Evolutionary conservation across 2,113 vertebrate species (phyloP).

Genomic region (Oncorhynchus keta): DNA sequence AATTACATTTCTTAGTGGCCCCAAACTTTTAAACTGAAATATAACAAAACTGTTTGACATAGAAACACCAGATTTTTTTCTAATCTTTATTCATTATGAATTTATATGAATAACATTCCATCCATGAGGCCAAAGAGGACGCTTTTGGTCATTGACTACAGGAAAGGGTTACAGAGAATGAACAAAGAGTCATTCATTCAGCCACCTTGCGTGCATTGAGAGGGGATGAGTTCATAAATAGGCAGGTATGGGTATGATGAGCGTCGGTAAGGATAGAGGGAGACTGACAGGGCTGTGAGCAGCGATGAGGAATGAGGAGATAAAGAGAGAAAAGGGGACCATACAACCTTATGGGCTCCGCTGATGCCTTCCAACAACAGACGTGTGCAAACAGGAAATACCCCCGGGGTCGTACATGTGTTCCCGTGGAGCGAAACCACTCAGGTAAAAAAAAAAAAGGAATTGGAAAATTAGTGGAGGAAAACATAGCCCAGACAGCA

Average conservation of each 20-base stretch:
- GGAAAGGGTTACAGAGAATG: conserved; percentile 33
- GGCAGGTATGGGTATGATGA: conserved; percentile 18
- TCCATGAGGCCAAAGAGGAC: no score
- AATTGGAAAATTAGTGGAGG: background rate
- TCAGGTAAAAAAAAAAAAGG: conserved; percentile 5
- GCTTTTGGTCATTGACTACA: no score
- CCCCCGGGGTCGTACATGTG: conserved; percentile 46
- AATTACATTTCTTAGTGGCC: no score
- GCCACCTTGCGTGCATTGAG: conserved; percentile 38
- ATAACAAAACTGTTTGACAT: no score
- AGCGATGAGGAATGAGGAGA: conserved; percentile 19
- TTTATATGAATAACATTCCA: no score
- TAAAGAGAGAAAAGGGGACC: background rate
- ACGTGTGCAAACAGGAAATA: conserved; percentile 54
- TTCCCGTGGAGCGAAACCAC: conserved; percentile 33
- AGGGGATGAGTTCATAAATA: conserved; percentile 53
- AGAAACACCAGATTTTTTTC: no score
- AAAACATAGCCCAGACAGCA: conserved; percentile 7
- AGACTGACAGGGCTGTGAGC: background rate
- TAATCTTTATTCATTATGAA: no score
- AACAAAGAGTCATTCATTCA: conserved; percentile 65
- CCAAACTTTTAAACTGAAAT: no score
- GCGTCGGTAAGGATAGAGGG: conserved; percentile 44
- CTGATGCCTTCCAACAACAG: conserved; percentile 36
- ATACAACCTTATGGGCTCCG: conserved; percentile 42